Conservation (phyloP, 2,113 vertebrate genomes). For the Sarotherodon lohbergeri region DNA sequence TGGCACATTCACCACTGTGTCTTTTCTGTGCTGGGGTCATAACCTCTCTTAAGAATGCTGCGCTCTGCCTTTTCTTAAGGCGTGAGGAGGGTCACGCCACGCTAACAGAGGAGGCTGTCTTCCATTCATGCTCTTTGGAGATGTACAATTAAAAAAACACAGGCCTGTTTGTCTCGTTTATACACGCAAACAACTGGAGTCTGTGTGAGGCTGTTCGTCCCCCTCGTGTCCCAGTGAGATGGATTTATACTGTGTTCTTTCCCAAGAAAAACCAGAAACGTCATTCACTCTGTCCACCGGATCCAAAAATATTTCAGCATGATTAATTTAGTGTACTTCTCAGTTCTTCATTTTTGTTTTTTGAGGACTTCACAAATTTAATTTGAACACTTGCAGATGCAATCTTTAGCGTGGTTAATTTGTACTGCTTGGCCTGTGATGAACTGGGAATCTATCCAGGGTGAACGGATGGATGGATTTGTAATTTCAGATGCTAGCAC, state of each 20-base stretch:
- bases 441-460: not conserved
- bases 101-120: slow-evolving; percentile 29
- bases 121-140: slow-evolving; percentile 30
- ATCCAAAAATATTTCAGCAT: not conserved
- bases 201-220: not conserved
- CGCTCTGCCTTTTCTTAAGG: slow-evolving; percentile 41
- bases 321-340: not conserved
- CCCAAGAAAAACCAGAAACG: slow-evolving; percentile 2
- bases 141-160: slow-evolving; percentile 39
- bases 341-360: not conserved
- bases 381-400: not conserved
- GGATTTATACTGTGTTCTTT: slow-evolving; percentile 39
- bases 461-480: not conserved
- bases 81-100: not conserved
- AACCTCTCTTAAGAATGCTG: slow-evolving; percentile 18
- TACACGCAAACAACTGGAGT: slow-evolving; percentile 37
- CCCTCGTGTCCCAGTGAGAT: not conserved
- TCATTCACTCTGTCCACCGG: not conserved
- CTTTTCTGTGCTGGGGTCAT: slow-evolving; percentile 22
- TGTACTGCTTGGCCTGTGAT: not conserved
- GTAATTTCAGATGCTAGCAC: not conserved
- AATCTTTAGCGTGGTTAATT: not conserved
- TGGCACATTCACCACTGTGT: slow-evolving; percentile 25
- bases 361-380: not conserved
- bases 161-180: slow-evolving; percentile 54